Conservation (phyloP, 2,888 invertebrate species). For the Flabesymbios commensalis region DNA sequence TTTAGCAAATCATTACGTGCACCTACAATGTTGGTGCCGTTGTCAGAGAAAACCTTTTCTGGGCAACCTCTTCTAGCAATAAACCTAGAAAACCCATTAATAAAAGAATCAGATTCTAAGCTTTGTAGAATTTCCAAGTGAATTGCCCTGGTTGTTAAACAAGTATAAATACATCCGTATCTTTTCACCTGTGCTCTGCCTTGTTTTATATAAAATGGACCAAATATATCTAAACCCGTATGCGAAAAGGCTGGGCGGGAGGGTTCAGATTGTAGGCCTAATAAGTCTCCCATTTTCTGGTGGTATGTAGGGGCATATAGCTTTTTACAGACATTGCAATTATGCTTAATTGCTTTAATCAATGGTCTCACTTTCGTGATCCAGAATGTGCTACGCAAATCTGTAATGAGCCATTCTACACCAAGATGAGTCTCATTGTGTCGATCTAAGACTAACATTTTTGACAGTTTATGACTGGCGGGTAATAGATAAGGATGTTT, state of each 20-base stretch:
- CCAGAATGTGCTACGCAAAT: too few relatives aligned
- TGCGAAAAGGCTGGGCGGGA: neutral
- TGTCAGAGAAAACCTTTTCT: neutral
- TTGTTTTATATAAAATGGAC: neutral
- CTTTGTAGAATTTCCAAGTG: too few relatives aligned
- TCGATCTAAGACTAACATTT: too few relatives aligned
- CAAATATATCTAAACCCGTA: neutral
- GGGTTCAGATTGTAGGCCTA: neutral
- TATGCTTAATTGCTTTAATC: too few relatives aligned
- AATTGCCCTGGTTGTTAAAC: too few relatives aligned
- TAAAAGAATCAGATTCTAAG: neutral
- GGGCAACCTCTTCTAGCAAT: neutral
- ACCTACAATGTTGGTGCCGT: neutral
- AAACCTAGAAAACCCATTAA: neutral
- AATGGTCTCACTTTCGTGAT: too few relatives aligned
- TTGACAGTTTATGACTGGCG: too few relatives aligned
- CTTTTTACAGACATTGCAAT: too few relatives aligned
- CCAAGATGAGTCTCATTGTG: too few relatives aligned
- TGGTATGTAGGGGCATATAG: too few relatives aligned
- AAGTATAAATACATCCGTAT: neutral
- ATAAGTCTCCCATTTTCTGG: neutral
- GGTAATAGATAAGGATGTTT: neutral
- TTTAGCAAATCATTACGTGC: neutral
- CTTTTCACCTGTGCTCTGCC: neutral
- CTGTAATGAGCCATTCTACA: neutral